Base-by-base conservation (phyloP, 2,888 invertebrate genomes). In the Tuberolachnus salignus region DNA sequence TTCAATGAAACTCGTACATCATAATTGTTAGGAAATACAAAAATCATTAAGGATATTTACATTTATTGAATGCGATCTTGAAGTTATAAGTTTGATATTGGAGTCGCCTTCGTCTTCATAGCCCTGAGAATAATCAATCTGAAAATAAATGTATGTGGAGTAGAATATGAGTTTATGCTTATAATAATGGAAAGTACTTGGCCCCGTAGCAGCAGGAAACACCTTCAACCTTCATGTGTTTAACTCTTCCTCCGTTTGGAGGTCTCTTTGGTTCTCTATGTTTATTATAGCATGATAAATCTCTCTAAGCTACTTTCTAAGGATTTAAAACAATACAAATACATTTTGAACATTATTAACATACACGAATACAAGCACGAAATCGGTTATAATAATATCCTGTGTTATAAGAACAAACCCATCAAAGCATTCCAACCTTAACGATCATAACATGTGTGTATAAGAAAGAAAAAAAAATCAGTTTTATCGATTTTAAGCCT, bases 221-320 rank as follows among this genome's bases (percentile, higher is more conserved):
- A 78, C 78, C 49, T 78, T 78, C 67, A 78, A 59, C 78, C 78
- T 78, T 78, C 69, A 69, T 78, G 69, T 78, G 59, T 61, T 78
- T 51, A 67, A 78, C 78, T 67, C 78, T 78, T 78, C 78, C 78
- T 78, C 78, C 8, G 59, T 69, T 78, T 78, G 13, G 78, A 78
- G 78, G 78, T 69, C 78, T 78, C 26, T 46, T 59, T 49, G 59
- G 78, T 69, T 78, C 21, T 49, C 78, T 78, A 14, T 78, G 23
- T 78, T n/a, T 78, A 67, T 59, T 78, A 69, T 59, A 78, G 59
- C 26, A 42, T 59, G 59, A 21, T 78, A 78, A 51, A 69, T 78
- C 49, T 78, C 51, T 69, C 21, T 78, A 61, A 69, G 69, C 42
- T 49, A 46, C 49, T 78, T 78, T 78, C 69, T 78, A 78, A 78